Evolutionary conservation across 2,888 invertebrate species (phyloP), one percentile per base, ranked within the genome.

Genomic region (Hydriomena furcata): DNA sequence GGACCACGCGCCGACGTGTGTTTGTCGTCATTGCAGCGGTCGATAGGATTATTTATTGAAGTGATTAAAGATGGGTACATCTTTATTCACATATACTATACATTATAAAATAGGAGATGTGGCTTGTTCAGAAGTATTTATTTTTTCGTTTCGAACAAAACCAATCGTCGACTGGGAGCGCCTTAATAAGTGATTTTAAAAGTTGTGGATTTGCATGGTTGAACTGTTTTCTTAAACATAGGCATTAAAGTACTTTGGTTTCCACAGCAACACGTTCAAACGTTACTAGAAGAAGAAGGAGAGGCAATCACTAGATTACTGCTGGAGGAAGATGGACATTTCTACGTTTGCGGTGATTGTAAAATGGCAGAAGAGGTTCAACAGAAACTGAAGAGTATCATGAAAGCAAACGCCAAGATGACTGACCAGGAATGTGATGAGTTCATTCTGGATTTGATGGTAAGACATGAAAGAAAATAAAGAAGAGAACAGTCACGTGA

Each of bases 291-390:
- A 77, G 92, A 94, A 42, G 96, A 97, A 82, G 94, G 95, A 6
- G 91, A 92, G 23, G 92, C 94, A 65, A 92, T 98, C 43, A 96
- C 94, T 71, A 91, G 93, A 41, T 91, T 96, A 82, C 84, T 98
- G 34, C 92, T 95, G 6, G 86, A 94, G 51, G 93, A 96, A 72
- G 92, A 93, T 43, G 98, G 97, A 0, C 98, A 98, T 76, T 95
- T 98, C 73, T 98, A 97, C 74, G 98, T 99, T 0, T 99, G 98
- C 70, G 98, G 98, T 6, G 98, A 98, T 84, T 98, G 98, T 67
- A 97, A 97, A 54, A 99, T 99, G 98, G 98, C 98, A 0, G 97
- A 98, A 76, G 96, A 97, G 79, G 98, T 98, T 5, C 96, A 96
- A 79, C 95, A 96, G 75, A 98, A 95, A 27, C 87, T 98, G 46